phyloP scores from a whole-genome alignment of 2,888 invertebrate species.

The Alloscopus bannaensis region DNA sequence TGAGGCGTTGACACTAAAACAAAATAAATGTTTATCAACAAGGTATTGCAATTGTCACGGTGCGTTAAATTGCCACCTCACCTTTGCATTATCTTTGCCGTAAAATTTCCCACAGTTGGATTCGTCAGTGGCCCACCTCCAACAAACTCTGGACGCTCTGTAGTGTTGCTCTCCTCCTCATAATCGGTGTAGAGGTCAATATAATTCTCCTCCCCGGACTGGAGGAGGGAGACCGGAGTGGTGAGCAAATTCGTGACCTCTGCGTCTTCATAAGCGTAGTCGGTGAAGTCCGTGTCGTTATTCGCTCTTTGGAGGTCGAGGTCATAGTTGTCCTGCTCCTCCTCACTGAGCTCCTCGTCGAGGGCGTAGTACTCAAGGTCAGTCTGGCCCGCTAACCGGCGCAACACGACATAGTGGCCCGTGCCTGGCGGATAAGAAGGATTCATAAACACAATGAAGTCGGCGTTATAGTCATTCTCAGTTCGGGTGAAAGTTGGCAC shows the following conservation, averaged over 20 bases:
- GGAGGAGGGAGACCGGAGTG: too few relatives aligned
- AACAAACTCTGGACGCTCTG: not conserved
- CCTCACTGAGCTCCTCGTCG: conserved; percentile 22
- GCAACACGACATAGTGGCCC: conserved; percentile 39
- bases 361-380: conserved; percentile 4
- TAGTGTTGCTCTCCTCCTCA: conserved; percentile 3
- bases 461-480: conserved; percentile 10
- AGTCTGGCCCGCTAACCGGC: conserved; percentile 11
- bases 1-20: not conserved
- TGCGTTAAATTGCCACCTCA: not conserved
- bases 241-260: too few relatives aligned
- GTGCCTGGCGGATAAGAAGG: conserved; percentile 31
- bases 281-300: too few relatives aligned
- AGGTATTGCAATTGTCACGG: too few relatives aligned
- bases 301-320: too few relatives aligned
- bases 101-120: too few relatives aligned
- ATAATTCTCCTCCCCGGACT: conserved; percentile 45
- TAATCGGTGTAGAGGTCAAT: not conserved
- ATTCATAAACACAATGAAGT: conserved; percentile 34
- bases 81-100: not conserved
- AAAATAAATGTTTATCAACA: too few relatives aligned
- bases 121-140: too few relatives aligned
- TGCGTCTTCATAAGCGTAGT: too few relatives aligned
- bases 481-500: conserved; percentile 27
- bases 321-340: conserved; percentile 12